Evolutionary conservation across 2,797 vertebrate genomes (phyloP), one percentile per base, ranked within the genome.

Genomic region (Lates japonicus): DNA sequence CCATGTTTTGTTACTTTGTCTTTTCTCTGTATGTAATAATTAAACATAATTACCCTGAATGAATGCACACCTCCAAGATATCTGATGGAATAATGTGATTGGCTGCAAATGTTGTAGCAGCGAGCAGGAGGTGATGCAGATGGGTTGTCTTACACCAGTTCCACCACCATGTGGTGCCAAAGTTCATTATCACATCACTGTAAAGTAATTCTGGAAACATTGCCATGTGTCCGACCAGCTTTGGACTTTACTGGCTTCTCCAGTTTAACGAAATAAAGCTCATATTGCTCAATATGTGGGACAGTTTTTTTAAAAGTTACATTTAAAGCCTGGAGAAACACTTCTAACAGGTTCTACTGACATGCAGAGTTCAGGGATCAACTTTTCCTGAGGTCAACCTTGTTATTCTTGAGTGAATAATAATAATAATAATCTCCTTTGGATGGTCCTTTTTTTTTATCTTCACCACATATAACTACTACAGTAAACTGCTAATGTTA

Each of bases 101-200:
- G 2, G 41, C 46, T 44, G 2, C 46, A 67, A 14, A 19, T 41
- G 14, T 22, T 54, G 35, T 7, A 19, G 37, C 59, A 44, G 51
- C 14, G 5, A 41, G 62, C 46, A 61, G 33, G 5, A 55, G 22
- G 41, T 10, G 14, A 33, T 74, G 17, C 44, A 68, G 62, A 71
- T 57, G 2, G 19, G 11, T 44, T 66, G 67, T 70, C 17, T 61
- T 76, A n/a, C 3, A 62, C 35, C 33, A 58, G 37, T 78, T 83
- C 81, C 51, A 74, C 77, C 83, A 81, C 82, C n/a, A 48, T 35
- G 82, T 86, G 82, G 78, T 74, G 74, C 76, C 58, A 85, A 75
- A 77, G 64, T 44, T 10, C 25, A 14, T 29, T 33, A 51, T 78
- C 31, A 39, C 6, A 31, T 76, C 13, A 58, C 44, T 73, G 29